These are phyloP conservation scores for Premnoplex brunnescens DNA, from an alignment of 2,797 vertebrate genomes.

Conservation along the genomic window DNA sequence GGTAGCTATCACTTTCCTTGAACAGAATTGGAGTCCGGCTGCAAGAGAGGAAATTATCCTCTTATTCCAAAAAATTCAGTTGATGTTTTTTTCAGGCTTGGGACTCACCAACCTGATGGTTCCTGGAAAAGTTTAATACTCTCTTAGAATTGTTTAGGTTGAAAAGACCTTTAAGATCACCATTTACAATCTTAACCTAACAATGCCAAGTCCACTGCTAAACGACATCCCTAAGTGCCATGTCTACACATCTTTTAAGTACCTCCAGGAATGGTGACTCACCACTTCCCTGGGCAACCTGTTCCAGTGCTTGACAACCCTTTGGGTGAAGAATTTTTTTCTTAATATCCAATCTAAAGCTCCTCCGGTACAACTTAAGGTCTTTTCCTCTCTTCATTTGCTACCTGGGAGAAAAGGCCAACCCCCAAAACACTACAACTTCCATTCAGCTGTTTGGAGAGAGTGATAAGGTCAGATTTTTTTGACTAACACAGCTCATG, in stretches of 20 bases:
- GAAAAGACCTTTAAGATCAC: neutral
- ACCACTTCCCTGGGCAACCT: neutral
- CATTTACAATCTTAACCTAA: neutral
- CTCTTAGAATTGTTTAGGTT: neutral
- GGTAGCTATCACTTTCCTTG: neutral
- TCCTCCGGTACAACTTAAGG: neutral
- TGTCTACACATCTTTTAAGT: neutral
- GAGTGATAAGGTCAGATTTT: neutral
- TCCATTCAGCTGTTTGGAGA: neutral
- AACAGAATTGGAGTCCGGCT: neutral
- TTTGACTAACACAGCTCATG: neutral
- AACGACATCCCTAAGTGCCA: neutral
- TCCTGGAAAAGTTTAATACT: neutral
- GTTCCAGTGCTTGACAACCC: neutral
- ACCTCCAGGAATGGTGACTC: neutral
- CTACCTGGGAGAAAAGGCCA: neutral
- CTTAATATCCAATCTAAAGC: neutral
- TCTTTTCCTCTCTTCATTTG: neutral
- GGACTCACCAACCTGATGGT: neutral
- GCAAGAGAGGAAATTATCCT: neutral
- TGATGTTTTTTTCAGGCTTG: neutral
- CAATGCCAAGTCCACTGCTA: neutral
- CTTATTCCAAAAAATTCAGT: neutral
- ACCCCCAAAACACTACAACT: accelerated
- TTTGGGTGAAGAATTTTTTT: neutral